Conservation (phyloP, 2,888 invertebrate genomes). For the Belgica antarctica region DNA sequence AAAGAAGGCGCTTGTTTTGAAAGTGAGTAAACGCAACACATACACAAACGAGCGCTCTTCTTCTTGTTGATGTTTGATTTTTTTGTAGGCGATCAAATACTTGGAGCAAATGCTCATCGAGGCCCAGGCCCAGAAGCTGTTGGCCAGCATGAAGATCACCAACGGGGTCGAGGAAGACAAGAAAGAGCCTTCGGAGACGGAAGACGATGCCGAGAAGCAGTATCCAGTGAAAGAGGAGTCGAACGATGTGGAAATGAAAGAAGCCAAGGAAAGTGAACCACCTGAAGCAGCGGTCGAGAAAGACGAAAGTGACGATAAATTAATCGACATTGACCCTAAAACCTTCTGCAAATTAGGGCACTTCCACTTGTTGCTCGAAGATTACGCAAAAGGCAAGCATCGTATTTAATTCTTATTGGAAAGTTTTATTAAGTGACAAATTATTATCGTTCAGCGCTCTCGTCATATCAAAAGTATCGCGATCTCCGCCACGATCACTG, state of each 20-base stretch:
- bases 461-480: slow-evolving; percentile 93
- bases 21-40: slow-evolving; percentile 56
- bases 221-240: slow-evolving; percentile 40
- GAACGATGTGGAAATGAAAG: slow-evolving; percentile 47
- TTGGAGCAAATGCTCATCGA: slow-evolving; percentile 81
- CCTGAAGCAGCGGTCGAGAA: slow-evolving; percentile 44
- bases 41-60: not conserved
- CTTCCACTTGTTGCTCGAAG: slow-evolving; percentile 87
- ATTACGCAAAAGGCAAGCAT: slow-evolving; percentile 84
- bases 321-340: slow-evolving; percentile 79
- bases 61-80: slow-evolving; percentile 32
- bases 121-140: slow-evolving; percentile 63
- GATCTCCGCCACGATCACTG: slow-evolving; percentile 76
- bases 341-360: slow-evolving; percentile 95
- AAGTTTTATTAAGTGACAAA: slow-evolving; percentile 43
- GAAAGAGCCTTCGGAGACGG: slow-evolving; percentile 41
- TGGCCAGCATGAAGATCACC: slow-evolving; percentile 44
- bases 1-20: slow-evolving; percentile 76
- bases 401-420: slow-evolving; percentile 11
- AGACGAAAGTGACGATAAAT: slow-evolving; percentile 59
- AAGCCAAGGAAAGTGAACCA: slow-evolving; percentile 44
- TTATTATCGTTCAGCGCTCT: slow-evolving; percentile 72
- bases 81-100: slow-evolving; percentile 71
- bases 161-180: slow-evolving; percentile 39
- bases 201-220: slow-evolving; percentile 38